Evolutionary conservation across 1,140 invertebrate genomes (phyloP), one percentile per base, ranked within the genome.

Genomic region (Pogonus chalceus): DNA sequence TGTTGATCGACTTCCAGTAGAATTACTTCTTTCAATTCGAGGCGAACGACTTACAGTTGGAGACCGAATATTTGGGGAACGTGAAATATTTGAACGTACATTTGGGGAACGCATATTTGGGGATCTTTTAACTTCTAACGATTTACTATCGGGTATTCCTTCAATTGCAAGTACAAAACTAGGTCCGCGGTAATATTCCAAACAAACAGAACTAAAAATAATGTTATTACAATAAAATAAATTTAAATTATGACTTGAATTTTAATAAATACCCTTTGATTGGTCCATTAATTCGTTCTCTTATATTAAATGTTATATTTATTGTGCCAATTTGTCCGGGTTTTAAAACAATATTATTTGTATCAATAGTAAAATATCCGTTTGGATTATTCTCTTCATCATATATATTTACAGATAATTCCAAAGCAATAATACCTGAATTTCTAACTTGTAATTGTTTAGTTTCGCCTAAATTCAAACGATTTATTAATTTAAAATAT

Each of bases 241-340:
- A n/a, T 31, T 31, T 14, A 4, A 7, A 31, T 31, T 31, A 7
- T 7, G 26, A 14, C 26, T 7, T 31, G 18, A 3, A 43, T 10
- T 12, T 43, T 4, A 43, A 43, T 43, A 43, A 43, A 43, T 43
- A 43, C 37, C 37, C 18, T 43, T 43, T 43, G 9, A 43, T 43
- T 16, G 37, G 37, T 9, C 37, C 37, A 10, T 4, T 12, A 18
- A 43, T 18, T 18, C 18, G 7, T 18, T 43, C 37, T 18, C 18
- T 43, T 12, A 18, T 4, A 18, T 43, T 9, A 18, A 43, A 43
- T 18, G 37, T 43, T 4, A 43, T 18, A 43, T 43, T 43, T 10
- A 43, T 18, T 4, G 9, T 43, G 7, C 37, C 37, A 9, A 43
- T 43, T 43, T 43, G 37, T 12, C 37, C 37, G 3, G 37, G 37